Evolutionary conservation across 2,113 vertebrate species (phyloP).

Genomic region (Tapirus terrestris): DNA sequence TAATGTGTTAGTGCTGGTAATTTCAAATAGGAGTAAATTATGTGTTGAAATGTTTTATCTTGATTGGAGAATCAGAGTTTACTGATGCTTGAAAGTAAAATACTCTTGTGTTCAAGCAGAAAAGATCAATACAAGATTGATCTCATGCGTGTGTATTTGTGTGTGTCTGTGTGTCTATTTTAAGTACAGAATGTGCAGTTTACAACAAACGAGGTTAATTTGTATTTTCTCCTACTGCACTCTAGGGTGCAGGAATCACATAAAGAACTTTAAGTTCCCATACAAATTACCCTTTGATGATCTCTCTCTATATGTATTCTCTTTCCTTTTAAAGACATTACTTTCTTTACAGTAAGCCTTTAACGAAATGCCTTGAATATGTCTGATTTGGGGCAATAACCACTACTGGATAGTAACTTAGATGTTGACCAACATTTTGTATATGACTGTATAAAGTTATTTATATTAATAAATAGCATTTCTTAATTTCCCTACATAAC

Average conservation of each 20-base stretch:
- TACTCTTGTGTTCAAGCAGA: not conserved
- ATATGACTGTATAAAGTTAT: not conserved
- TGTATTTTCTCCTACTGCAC: not conserved
- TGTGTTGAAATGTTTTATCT: not conserved
- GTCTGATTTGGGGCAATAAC: not conserved
- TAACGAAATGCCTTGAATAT: conserved; percentile 7
- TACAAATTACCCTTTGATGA: not conserved
- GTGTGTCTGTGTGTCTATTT: not conserved
- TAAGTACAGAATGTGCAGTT: not conserved
- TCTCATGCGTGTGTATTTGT: not conserved
- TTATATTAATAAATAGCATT: not conserved
- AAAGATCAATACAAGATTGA: not conserved
- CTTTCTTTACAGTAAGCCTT: not conserved
- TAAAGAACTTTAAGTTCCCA: not conserved
- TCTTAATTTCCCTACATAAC: not conserved
- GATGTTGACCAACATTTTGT: not conserved
- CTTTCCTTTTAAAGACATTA: conserved; percentile 1
- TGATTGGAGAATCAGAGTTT: not conserved
- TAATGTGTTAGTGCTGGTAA: not conserved
- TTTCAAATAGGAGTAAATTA: not conserved
- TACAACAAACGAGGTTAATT: not conserved
- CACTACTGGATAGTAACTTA: not conserved
- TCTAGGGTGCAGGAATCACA: not conserved
- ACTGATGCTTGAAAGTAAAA: not conserved
- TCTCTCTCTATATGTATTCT: not conserved